Percentiles rank a stretch among this genome's conserved stretches.
phyloP scores from a whole-genome alignment of 2,113 vertebrate genomes.

The Heteronetta atricapilla region DNA sequence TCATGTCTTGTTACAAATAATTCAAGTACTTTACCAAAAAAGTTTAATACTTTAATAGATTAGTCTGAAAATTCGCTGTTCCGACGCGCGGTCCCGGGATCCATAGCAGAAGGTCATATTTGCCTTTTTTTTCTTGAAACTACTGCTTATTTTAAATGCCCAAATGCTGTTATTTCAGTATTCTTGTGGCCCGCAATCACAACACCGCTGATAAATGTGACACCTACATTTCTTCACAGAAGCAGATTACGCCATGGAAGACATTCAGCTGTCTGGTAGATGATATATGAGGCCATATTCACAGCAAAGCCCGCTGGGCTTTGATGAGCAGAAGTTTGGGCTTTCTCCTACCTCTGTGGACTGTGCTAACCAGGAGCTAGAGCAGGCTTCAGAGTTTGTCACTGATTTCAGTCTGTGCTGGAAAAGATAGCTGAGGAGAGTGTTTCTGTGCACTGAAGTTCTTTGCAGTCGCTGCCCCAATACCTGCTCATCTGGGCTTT shows the following conservation, averaged over 20 bases:
- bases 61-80: background rate
- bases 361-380: background rate
- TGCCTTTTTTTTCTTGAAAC: background rate
- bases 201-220: constrained; percentile 54
- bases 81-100: background rate
- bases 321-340: constrained; percentile 33
- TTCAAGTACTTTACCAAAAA: constrained; percentile 15
- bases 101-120: background rate
- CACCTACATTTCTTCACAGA: constrained; percentile 55
- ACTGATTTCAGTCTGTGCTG: background rate
- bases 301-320: constrained; percentile 41
- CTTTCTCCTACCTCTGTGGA: background rate
- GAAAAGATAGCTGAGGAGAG: background rate
- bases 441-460: background rate
- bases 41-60: constrained; percentile 12
- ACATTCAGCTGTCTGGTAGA: constrained; percentile 32
- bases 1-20: constrained; percentile 20
- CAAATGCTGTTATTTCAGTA: constrained; percentile 56
- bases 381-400: background rate
- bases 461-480: background rate
- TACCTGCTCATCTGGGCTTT: background rate
- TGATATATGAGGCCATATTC: constrained; percentile 43
- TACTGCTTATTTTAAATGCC: constrained; percentile 7
- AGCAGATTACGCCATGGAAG: constrained; percentile 47
- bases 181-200: constrained; percentile 53